Conservation (phyloP, 2,888 invertebrate genomes). For the Meghimatium bilineatum region DNA sequence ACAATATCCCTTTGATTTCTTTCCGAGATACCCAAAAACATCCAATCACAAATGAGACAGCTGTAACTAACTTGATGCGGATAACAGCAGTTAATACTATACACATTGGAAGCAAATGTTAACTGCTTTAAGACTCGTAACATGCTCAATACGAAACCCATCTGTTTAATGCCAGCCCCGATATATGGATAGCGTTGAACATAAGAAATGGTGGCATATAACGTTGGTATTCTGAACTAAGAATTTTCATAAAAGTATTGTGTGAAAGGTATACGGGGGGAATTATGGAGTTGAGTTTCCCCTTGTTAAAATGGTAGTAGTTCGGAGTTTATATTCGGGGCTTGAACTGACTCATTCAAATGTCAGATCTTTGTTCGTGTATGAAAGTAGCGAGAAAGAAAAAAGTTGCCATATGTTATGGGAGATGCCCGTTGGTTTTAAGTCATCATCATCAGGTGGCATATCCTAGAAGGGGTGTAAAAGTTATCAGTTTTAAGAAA, state of each 20-base stretch:
- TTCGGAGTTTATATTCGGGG: not conserved
- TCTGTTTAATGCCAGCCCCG: constrained; percentile 2
- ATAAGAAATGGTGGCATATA: not conserved
- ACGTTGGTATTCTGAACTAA: not conserved
- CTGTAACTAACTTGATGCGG: not conserved
- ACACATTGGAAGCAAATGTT: constrained; percentile 5
- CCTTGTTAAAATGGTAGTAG: not conserved
- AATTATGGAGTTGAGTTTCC: not conserved
- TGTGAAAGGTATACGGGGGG: not conserved
- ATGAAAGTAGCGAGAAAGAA: not conserved
- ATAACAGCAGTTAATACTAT: not conserved
- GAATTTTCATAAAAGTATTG: not conserved
- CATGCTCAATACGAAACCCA: not conserved
- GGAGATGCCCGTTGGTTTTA: not conserved
- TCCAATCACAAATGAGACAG: not conserved
- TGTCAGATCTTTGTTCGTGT: not conserved
- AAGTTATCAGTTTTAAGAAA: too few relatives aligned
- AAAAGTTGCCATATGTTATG: not conserved
- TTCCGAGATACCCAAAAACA: not conserved
- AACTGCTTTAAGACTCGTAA: not conserved
- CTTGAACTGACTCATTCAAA: not conserved
- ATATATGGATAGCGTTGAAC: not conserved
- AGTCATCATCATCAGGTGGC: too few relatives aligned
- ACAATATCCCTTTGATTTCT: not conserved
- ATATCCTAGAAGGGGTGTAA: too few relatives aligned